These are phyloP conservation scores for Balanococcus diminutus DNA, from an alignment of 2,888 invertebrate genomes.

Conservation along the genomic window DNA sequence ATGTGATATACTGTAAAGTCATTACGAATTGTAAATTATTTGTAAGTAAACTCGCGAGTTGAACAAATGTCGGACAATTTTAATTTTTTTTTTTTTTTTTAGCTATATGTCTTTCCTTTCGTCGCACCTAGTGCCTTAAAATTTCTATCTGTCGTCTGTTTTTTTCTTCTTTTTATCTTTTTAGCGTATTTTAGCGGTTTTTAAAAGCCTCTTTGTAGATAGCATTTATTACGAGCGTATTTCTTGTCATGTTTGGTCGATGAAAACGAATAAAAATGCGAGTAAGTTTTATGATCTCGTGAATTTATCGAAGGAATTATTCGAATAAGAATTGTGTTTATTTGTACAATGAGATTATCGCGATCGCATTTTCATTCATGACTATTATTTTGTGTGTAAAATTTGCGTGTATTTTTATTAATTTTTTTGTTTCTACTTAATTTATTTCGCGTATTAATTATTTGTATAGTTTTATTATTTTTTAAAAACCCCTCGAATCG, in stretches of 20 bases:
- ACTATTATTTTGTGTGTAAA: conserved; percentile 17
- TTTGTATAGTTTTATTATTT: conserved; percentile 14
- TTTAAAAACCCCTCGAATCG: conserved; percentile 2
- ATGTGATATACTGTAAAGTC: conserved; percentile 21
- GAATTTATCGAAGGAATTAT: not conserved
- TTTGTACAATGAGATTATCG: conserved; percentile 16
- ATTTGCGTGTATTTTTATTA: conserved; percentile 22
- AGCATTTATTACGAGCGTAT: conserved; percentile 8
- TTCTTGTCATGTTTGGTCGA: conserved; percentile 7
- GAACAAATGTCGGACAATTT: not conserved
- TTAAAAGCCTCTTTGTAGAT: conserved; percentile 21
- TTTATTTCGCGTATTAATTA: not conserved
- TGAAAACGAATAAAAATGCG: conserved; percentile 35
- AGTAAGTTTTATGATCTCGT: conserved; percentile 17
- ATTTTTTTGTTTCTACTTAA: conserved; percentile 17
- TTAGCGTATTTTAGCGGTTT: not conserved
- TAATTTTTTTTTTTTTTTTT: not conserved
- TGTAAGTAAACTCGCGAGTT: not conserved
- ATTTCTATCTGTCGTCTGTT: not conserved
- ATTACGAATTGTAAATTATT: conserved; percentile 18
- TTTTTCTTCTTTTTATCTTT: not conserved
- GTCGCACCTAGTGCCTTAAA: conserved; percentile 38
- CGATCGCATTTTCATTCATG: conserved; percentile 26
- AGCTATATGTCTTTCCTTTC: conserved; percentile 39
- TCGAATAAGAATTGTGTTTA: not conserved